Base-by-base conservation (phyloP, 2,113 vertebrate genomes). In the Bungarus multicinctus region DNA sequence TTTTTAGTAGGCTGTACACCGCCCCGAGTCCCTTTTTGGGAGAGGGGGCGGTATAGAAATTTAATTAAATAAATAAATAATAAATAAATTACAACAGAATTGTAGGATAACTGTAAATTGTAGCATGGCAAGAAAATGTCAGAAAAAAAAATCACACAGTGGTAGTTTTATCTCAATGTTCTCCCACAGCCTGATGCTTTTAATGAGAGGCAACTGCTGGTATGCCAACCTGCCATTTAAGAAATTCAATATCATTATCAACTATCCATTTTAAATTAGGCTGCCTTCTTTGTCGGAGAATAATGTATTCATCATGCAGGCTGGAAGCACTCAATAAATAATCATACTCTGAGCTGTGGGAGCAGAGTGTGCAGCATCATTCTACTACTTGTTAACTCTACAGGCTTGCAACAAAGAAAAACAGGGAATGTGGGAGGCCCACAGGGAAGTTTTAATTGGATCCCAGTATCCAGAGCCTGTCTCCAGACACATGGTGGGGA, bases 391-490 rank as follows among this genome's bases (percentile, higher is more conserved):
- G 69, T 87, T 96, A 57, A 92, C 60, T 39, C 92, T 88, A 23
- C 27, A 88, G 85, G 60, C 57, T 89, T 88, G 55, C 88, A 95
- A 93, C 92, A 90, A 86, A 90, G 47, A 93, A 86, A 39, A 95
- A 94, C n/a, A 52, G 22, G 12, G 94, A 94, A 95, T 85, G 7
- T 90, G 89, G 91, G 92, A 92, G 60, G n/a, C 14, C 93, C 88
- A 81, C 0, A 0, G 93, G 58, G 93, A 95, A 39, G 88, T 16
- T 87, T 50, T 93, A 95, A 96, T 92, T 96, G 39, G 85, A 96
- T 96, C 94, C 60, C 89, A 94, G 85, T 95, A 94, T 93, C 94
- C 94, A 86, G 95, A 96, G 93, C 90, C 90, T 89, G 43, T 89
- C 92, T 91, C 90, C 60, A 93, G 4, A 94, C 93, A 93, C 43